Percentiles rank a stretch among this genome's conserved stretches.
phyloP scores from a whole-genome alignment of 1,140 invertebrate genomes.

The Pemphigus obesinymphae region DNA sequence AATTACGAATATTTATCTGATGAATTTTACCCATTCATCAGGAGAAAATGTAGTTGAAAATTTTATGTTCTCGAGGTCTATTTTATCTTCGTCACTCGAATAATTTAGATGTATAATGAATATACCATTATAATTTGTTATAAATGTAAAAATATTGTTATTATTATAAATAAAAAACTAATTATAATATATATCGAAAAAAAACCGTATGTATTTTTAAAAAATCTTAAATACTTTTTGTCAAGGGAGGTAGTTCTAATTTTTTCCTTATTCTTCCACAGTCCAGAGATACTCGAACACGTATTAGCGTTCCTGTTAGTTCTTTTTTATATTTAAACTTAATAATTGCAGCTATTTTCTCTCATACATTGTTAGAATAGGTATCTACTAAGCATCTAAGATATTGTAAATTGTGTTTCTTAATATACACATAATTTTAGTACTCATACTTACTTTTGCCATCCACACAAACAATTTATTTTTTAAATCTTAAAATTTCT shows the following conservation, averaged over 20 bases:
- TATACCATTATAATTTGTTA: neutral
- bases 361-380: neutral
- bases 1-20: neutral
- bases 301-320: neutral
- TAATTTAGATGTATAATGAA: neutral
- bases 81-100: neutral
- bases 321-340: neutral
- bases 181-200: neutral
- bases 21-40: neutral
- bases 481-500: neutral
- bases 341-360: neutral
- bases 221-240: neutral
- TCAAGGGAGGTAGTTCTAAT: neutral
- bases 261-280: neutral
- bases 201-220: neutral
- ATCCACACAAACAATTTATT: neutral
- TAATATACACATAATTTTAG: neutral
- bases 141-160: neutral
- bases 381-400: neutral
- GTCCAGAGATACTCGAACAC: neutral
- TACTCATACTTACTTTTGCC: neutral
- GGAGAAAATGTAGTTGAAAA: neutral
- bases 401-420: neutral
- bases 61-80: neutral
- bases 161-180: neutral